A percentile compares a stretch with the other conserved stretches of the same genome.
Evolutionary conservation across 2,888 invertebrate species (phyloP).

Genomic region (Girardia tigrina): DNA sequence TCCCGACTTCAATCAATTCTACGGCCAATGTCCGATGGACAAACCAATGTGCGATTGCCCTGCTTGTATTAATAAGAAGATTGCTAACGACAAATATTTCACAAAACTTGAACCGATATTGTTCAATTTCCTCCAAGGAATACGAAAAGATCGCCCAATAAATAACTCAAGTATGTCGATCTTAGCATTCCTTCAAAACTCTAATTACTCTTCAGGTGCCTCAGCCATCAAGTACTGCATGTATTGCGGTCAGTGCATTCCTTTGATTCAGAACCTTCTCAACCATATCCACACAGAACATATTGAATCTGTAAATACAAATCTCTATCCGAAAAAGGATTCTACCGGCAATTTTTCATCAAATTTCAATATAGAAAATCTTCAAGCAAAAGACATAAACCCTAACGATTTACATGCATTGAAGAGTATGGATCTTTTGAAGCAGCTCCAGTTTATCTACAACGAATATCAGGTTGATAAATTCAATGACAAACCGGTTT

Average conservation of each 20-base stretch:
- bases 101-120: background rate
- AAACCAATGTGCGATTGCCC: background rate
- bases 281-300: conserved; percentile 16
- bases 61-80: background rate
- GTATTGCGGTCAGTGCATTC: conserved; percentile 12
- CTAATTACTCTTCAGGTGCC: background rate
- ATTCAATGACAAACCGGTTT: background rate
- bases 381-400: background rate
- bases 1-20: conserved; percentile 4
- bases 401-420: background rate
- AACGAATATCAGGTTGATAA: background rate
- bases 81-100: background rate
- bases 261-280: conserved; percentile 7
- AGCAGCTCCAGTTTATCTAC: background rate
- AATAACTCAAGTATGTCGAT: background rate
- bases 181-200: background rate
- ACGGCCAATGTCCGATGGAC: background rate
- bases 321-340: background rate
- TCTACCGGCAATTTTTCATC: background rate
- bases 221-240: conserved; percentile 13
- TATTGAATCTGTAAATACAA: background rate
- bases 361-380: background rate
- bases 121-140: conserved; percentile 4
- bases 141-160: background rate
- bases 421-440: background rate